Evolutionary conservation across 2,113 vertebrate species (phyloP), one percentile per base, ranked within the genome.

Genomic region (Montifringilla adamsi): DNA sequence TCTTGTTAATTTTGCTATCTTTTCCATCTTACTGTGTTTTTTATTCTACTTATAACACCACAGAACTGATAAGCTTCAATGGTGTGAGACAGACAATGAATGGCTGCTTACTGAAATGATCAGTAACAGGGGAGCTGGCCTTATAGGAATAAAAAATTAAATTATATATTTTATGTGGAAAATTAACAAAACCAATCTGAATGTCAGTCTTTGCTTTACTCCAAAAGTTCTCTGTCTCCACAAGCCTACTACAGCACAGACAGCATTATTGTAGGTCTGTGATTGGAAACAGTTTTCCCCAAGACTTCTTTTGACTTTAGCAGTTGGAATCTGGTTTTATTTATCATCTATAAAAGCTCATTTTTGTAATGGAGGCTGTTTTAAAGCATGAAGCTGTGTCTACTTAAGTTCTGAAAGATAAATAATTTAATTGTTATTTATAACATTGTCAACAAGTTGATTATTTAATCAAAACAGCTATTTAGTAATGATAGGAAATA

Each of bases 341-440:
- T 94, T 92, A 66, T 66, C 49, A 41, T 79, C 84, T 64, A 87
- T 56, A 90, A 83, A 90, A 75, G n/a, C 52, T 91, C 75, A 84
- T 94, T 94, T 94, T 73, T 97, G 74, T 95, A 87, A 58, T 4
- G 11, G 62, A 86, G 90, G 39, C 56, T 75, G 24, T 94, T 97
- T 88, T 93, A 82, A 94, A 90, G 89, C 74, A 87, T 78, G 85
- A 97, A 97, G 90, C 52, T 84, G 26, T 91, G 75, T 67, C 84
- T 88, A 80, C 77, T 89, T 93, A 69, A 84, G 84, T 89, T 37
- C 62, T 46, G 77, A 96, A 97, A 93, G 75, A 89, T 23, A 83
- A 86, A 55, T 76, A 80, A 77, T 96, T 90, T 64, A 76, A 60
- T 86, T 75, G 50, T 89, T 94, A 73, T 90, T 88, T 93, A 64